These are phyloP conservation scores for Morus bassanus DNA, from an alignment of 2,797 vertebrate genomes.

Conservation along the genomic window DNA sequence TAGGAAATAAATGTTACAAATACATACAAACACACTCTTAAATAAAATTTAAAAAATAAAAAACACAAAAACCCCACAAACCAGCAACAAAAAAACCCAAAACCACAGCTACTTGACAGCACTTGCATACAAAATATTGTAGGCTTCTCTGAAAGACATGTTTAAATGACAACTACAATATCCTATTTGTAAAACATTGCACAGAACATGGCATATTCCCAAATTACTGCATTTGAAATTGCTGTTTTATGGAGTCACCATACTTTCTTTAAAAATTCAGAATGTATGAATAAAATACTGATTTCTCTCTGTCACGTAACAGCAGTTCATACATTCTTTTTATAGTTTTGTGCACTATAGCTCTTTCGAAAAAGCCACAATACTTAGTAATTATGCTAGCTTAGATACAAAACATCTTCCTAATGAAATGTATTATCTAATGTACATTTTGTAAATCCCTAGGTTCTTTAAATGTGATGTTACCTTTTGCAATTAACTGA, in stretches of 20 bases:
- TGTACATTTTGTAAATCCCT: conserved; percentile 69
- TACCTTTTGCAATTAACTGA: conserved; percentile 74
- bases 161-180: neutral
- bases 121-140: neutral
- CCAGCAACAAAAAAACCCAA: rapidly evolving
- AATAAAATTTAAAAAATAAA: neutral
- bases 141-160: neutral
- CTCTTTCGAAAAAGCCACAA: neutral
- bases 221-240: conserved; percentile 36
- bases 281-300: neutral
- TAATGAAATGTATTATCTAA: conserved; percentile 13
- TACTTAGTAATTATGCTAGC: conserved; percentile 13
- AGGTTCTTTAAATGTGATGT: conserved; percentile 67
- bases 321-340: conserved; percentile 34
- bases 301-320: neutral
- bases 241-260: conserved; percentile 9
- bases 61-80: rapidly evolving
- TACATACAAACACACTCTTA: neutral
- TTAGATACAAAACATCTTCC: conserved; percentile 51
- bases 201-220: conserved; percentile 5
- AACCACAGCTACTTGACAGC: neutral
- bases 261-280: conserved; percentile 2
- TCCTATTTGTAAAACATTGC: conserved; percentile 42
- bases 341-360: neutral
- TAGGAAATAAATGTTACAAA: neutral